Percentiles rank a stretch among this genome's conserved stretches.
Conservation (phyloP, 2,113 vertebrate genomes). For the Rhegmatorhina hoffmannsi region DNA sequence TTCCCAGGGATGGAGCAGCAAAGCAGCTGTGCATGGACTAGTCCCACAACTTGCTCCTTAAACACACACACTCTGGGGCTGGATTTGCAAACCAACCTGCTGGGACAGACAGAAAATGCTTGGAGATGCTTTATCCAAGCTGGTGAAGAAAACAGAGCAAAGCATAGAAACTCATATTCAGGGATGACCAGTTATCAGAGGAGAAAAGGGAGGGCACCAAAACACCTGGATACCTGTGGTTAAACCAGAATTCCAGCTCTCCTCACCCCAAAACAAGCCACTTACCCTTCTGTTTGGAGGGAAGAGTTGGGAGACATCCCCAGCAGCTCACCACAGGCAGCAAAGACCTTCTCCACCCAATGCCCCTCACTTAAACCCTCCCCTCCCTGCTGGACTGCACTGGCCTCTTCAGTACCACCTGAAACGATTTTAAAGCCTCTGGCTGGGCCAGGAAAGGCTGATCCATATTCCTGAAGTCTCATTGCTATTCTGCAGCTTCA, state of each 20-base stretch:
- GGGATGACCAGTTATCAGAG: rapidly evolving
- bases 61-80: rapidly evolving
- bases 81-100: not conserved
- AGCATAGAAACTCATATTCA: not conserved
- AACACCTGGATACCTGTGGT: not conserved
- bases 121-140: not conserved
- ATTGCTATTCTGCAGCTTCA: slow-evolving; percentile 36
- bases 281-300: not conserved
- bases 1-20: not conserved
- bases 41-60: not conserved
- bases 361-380: not conserved
- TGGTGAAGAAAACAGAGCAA: not conserved
- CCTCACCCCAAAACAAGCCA: not conserved
- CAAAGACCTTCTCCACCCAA: not conserved
- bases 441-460: not conserved
- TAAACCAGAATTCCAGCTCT: not conserved
- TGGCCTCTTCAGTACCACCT: not conserved
- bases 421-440: not conserved
- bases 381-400: not conserved
- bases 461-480: slow-evolving; percentile 3
- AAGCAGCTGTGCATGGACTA: rapidly evolving
- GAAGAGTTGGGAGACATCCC: not conserved
- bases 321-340: not conserved
- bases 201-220: not conserved
- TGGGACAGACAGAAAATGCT: not conserved